Evolutionary conservation across 2,797 vertebrate genomes (phyloP), one percentile per base, ranked within the genome.

Genomic region (Hippoglossus hippoglossus): DNA sequence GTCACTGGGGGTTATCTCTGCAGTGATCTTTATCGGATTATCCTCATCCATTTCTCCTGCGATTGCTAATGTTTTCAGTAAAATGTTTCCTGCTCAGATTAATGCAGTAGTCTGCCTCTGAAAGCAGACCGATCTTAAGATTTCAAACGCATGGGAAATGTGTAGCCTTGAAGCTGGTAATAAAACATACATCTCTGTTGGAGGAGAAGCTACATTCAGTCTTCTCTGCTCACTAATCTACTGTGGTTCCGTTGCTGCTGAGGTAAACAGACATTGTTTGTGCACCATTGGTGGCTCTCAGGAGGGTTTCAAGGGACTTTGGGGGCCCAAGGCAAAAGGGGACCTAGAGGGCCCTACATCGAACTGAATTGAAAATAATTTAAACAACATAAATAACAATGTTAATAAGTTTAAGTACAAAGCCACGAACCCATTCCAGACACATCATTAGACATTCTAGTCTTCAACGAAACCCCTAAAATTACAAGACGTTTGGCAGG

Each of bases 61-160:
- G 34, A 36, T 36, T 11, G 34, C 34, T 36, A 36, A 36, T 4
- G 36, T 39, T 39, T 39, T 39, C 36, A 13, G 12, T 31, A 8
- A 31, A 31, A 31, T 31, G 28, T 31, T 31, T 28, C 58, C 22
- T 50, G 31, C 31, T 65, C 24, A 61, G n/a, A 78, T 34, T 6
- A 19, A 57, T 54, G 25, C 18, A 34, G 39, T 18, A 21, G 22
- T 39, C 12, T 39, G 36, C 36, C 10, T 39, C 36, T 39, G 10
- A 13, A 39, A 66, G 15, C 16, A 44, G 41, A 15, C 41, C 18
- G 16, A 8, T 19, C 5, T 46, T 19, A 63, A 28, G 18, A 26
- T 51, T 24, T 8, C 41, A 55, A 46, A 59, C 28, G 39, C 31
- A 50, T 44, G 53, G 31, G 18, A 46, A 56, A 25, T 46, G 7